Base-by-base conservation (phyloP, 1,140 invertebrate species). In the Bicyclus anynana region DNA sequence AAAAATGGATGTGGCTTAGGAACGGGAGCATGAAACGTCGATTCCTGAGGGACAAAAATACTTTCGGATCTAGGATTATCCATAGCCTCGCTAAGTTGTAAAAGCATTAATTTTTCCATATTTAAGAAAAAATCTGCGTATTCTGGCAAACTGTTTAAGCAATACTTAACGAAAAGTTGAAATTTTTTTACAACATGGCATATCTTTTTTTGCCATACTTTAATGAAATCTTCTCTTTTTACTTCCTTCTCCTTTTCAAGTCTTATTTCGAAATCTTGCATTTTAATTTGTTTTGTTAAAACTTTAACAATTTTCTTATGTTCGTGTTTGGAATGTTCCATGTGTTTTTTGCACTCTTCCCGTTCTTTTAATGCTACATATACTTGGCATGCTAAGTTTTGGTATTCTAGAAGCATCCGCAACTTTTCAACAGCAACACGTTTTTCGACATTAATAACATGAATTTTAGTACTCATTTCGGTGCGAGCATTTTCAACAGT, bases 71-170 rank as follows among this genome's bases (percentile, higher is more conserved):
- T 62, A 16, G 81, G 81, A 48, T 77, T 71, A n/a, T 82, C 69
- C 10, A 79, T 38, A 0, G 60, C 59, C 53, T 79, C 65, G 42
- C 73, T 73, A 9, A 87, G 35, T 51, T 87, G 84, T 47, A 86
- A 44, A 44, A 87, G 62, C 81, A 86, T 82, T 29, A 86, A 57
- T 53, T 77, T 87, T 54, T 87, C 84, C 67, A 84, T 80, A 17
- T 87, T 80, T 14, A 85, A 64, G 59, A 87, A 86, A 53, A 84
- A 86, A 0, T 86, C 84, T 2, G 80, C 78, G 17, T 86, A 70
- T 35, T 86, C 78, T 7, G 84, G 84, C 20, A 87, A 40, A 16
- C 60, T 53, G n/a, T 77, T 71, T 10, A 87, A 61, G 52, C 74
- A 80, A 64, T 77, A 86, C 13, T 58, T 52, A n/a, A 82, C 75